Evolutionary conservation across 1,140 invertebrate genomes (phyloP).

Genomic region (Hirudo medicinalis): DNA sequence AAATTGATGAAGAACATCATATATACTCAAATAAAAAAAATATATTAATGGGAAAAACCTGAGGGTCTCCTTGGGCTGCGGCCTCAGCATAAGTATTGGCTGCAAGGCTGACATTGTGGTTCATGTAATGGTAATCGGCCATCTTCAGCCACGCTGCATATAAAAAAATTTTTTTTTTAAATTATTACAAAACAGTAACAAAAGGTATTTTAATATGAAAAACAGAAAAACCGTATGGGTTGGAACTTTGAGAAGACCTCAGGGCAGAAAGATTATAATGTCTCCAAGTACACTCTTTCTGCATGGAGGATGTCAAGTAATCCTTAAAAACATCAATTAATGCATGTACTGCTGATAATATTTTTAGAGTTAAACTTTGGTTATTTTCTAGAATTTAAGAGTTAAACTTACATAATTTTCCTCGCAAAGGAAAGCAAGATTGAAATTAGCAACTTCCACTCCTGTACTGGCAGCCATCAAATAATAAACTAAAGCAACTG

Average conservation of each 20-base stretch:
- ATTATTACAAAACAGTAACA: neutral
- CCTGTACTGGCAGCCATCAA: conserved; percentile 34
- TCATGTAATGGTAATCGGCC: conserved; percentile 34
- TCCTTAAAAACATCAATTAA: conserved; percentile 27
- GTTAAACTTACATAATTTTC: conserved; percentile 30
- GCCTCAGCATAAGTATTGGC: conserved; percentile 29
- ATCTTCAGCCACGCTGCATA: conserved; percentile 38
- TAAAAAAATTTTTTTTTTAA: neutral
- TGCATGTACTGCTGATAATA: neutral
- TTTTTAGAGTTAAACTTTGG: neutral
- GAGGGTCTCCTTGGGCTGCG: conserved; percentile 33
- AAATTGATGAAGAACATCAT: neutral
- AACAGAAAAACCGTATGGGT: conserved; percentile 27
- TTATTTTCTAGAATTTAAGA: neutral
- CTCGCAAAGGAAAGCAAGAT: conserved; percentile 36
- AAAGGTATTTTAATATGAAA: neutral
- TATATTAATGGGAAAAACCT: conserved; percentile 25
- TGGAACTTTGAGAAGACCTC: conserved; percentile 30
- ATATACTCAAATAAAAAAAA: neutral
- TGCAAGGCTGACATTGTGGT: conserved; percentile 26
- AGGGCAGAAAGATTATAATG: conserved; percentile 32
- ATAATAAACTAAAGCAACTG: conserved; percentile 33
- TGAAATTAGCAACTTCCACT: conserved; percentile 35
- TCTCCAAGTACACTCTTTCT: conserved; percentile 36
- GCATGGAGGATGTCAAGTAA: conserved; percentile 28